Evolutionary conservation across 2,888 invertebrate genomes (phyloP).

Genomic region (Hypercompe scribonia): DNA sequence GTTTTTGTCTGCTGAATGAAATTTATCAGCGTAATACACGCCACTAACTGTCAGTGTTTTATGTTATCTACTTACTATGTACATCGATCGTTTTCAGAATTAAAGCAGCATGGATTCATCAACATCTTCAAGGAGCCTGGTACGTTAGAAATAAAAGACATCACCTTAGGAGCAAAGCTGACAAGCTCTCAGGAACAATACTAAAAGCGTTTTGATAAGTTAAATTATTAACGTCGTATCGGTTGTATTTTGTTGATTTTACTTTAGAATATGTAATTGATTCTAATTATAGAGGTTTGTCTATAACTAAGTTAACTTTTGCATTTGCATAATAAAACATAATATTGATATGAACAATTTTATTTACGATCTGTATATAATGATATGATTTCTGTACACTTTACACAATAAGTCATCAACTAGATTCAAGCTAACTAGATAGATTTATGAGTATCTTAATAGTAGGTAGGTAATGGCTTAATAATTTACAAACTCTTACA

Average conservation of each 20-base stretch:
- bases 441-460: constrained; percentile 83
- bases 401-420: constrained; percentile 81
- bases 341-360: constrained; percentile 83
- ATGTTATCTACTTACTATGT: too few species aligned
- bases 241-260: constrained; percentile 9
- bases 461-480: constrained; percentile 80
- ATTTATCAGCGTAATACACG: too few species aligned
- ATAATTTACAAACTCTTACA: constrained; percentile 81
- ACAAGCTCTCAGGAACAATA: constrained; percentile 36
- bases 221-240: neutral
- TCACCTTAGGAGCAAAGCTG: constrained; percentile 63
- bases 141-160: constrained; percentile 67
- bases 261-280: constrained; percentile 19
- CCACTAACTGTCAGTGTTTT: too few species aligned
- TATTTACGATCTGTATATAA: constrained; percentile 84
- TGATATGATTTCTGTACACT: constrained; percentile 87
- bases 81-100: constrained; percentile 60
- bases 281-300: constrained; percentile 19
- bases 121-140: constrained; percentile 61
- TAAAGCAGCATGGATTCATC: constrained; percentile 74
- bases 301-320: neutral
- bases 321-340: constrained; percentile 54
- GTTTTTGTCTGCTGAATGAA: too few species aligned
- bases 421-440: constrained; percentile 85
- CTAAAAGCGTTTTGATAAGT: constrained; percentile 14